Evolutionary conservation across 2,888 invertebrate species (phyloP), one percentile per base, ranked within the genome.

Genomic region (Lochmaea crataegi): DNA sequence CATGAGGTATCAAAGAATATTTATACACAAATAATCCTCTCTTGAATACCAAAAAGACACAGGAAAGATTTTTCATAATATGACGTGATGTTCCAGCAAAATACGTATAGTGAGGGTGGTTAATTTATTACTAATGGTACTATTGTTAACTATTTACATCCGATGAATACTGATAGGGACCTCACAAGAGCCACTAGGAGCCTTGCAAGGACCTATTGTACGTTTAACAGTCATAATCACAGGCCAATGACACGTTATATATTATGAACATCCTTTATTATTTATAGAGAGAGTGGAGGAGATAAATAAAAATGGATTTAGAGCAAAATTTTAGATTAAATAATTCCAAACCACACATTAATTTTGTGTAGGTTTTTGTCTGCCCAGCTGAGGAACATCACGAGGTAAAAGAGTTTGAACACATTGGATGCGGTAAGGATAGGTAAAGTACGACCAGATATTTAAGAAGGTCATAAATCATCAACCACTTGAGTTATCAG

Each of bases 61-160:
- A 83, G 82, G 83, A 84, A 84, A 83, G 81, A 81, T 83, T 81
- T 80, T 80, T 83, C 82, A 82, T 84, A 82, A 81, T 80, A 76
- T 79, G 80, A 82, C 82, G 77, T 76, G 53, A 72, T 45, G 64
- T 60, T 45, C 75, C 72, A 77, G 75, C 73, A 77, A 75, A n/a
- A 77, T 76, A 75, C 63, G 73, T 72, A 18, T 60, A 77, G 81
- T 77, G 85, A 84, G 84, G 85, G 84, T 85, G 83, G 84, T 81
- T 85, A 85, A 86, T 86, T 86, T 86, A 86, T 86, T 85, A 83
- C 84, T 85, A 85, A 84, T 85, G 85, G 82, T 83, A 83, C 83
- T 82, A 86, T 86, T 85, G 86, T 86, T 85, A 86, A 85, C 86
- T 82, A 84, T 83, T 80, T 78, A 74, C 82, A 80, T 80, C 80